These are phyloP conservation scores for Zeus faber DNA, from an alignment of 2,113 vertebrate genomes.

Conservation along the genomic window DNA sequence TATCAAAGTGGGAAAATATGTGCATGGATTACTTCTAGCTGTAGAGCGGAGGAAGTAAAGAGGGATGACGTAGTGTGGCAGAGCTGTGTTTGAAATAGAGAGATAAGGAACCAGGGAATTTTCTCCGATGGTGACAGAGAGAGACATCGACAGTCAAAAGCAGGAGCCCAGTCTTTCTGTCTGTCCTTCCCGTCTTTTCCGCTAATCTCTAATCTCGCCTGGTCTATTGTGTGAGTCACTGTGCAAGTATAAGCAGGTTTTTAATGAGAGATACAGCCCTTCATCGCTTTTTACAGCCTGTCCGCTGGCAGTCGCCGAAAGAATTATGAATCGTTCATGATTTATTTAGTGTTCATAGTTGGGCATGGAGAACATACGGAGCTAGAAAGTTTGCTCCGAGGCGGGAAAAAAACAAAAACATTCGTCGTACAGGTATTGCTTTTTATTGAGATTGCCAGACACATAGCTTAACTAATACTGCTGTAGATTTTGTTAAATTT, in stretches of 20 bases:
- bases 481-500: slow-evolving; percentile 41
- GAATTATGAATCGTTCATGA: slow-evolving; percentile 4
- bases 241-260: neutral
- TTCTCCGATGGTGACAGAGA: too few relatives aligned
- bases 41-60: slow-evolving; percentile 10
- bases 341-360: neutral
- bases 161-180: too few relatives aligned
- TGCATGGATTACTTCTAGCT: neutral
- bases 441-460: slow-evolving; percentile 60
- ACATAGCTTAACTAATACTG: slow-evolving; percentile 55
- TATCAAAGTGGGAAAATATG: slow-evolving; percentile 17
- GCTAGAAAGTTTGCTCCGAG: neutral
- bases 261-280: slow-evolving; percentile 15
- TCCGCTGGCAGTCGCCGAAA: neutral
- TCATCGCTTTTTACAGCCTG: neutral
- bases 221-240: slow-evolving; percentile 8
- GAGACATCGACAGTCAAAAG: too few relatives aligned
- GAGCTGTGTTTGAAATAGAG: slow-evolving; percentile 13
- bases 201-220: too few relatives aligned
- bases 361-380: neutral
- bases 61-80: too few relatives aligned
- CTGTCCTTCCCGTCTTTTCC: too few relatives aligned
- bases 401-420: neutral
- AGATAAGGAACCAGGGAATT: slow-evolving; percentile 28
- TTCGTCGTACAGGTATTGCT: slow-evolving; percentile 43